phyloP scores from a whole-genome alignment of 2,797 vertebrate species.

The Amphiprion clarkii region DNA sequence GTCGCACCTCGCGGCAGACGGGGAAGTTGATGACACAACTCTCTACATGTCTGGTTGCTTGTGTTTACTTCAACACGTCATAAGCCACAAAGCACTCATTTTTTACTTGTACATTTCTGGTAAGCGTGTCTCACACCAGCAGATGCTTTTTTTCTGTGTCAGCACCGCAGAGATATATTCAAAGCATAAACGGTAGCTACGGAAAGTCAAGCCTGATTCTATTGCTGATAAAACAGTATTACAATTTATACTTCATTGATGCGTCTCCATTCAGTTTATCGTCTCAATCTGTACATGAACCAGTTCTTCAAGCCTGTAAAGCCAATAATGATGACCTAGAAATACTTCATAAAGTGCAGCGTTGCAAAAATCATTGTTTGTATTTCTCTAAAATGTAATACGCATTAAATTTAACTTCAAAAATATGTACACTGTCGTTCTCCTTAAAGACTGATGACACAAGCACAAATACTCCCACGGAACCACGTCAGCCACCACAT shows the following conservation, averaged over 20 bases:
- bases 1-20: constrained; percentile 43
- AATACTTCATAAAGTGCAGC: too few relatives aligned
- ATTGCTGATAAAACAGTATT: not conserved
- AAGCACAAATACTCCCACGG: constrained; percentile 22
- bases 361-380: not conserved
- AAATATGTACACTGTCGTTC: not conserved
- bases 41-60: constrained; percentile 12
- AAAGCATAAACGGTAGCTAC: not conserved
- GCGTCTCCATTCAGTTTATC: not conserved
- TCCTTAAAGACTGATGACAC: constrained; percentile 32
- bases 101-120: constrained; percentile 14
- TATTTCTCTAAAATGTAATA: not conserved
- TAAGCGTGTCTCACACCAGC: constrained; percentile 30
- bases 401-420: not conserved
- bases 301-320: too few relatives aligned
- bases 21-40: constrained; percentile 68
- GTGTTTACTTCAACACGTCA: constrained; percentile 32
- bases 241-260: not conserved
- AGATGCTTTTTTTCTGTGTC: constrained; percentile 9
- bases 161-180: not conserved
- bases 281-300: not conserved
- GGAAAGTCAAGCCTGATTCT: not conserved
- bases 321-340: too few relatives aligned
- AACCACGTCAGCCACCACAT: not conserved
- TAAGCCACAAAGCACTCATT: constrained; percentile 27